Evolutionary conservation across 2,113 vertebrate species (phyloP).

Genomic region (Struthidea cinerea): DNA sequence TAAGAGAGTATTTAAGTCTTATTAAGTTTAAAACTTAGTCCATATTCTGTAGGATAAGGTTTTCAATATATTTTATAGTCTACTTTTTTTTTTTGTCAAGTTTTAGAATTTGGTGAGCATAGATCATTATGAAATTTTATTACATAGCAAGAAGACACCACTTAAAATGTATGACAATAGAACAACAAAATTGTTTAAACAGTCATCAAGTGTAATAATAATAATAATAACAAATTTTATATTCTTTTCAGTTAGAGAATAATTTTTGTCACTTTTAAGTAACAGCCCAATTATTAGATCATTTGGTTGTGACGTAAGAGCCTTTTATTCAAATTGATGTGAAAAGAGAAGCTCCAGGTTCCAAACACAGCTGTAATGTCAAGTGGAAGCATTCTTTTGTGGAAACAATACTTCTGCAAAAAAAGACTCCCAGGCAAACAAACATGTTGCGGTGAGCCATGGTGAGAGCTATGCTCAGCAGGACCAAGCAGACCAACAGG

Average conservation of each 20-base stretch:
- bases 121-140: not conserved
- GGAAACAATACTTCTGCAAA: not conserved
- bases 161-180: not conserved
- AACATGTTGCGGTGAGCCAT: too few relatives aligned
- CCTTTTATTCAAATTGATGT: not conserved
- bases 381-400: not conserved
- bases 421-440: not conserved
- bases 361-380: not conserved
- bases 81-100: not conserved
- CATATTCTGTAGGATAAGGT: not conserved
- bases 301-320: not conserved
- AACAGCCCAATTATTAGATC: not conserved
- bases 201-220: not conserved
- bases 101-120: not conserved
- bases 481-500: too few relatives aligned
- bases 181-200: not conserved
- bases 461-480: too few relatives aligned
- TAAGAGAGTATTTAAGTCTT: not conserved
- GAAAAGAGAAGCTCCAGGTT: not conserved
- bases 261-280: not conserved
- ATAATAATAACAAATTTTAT: not conserved
- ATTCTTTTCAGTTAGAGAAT: not conserved
- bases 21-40: not conserved
- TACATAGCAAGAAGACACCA: not conserved
- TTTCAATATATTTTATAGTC: not conserved